Base-by-base conservation (phyloP, 2,888 invertebrate genomes). In the Macrophya annulata region DNA sequence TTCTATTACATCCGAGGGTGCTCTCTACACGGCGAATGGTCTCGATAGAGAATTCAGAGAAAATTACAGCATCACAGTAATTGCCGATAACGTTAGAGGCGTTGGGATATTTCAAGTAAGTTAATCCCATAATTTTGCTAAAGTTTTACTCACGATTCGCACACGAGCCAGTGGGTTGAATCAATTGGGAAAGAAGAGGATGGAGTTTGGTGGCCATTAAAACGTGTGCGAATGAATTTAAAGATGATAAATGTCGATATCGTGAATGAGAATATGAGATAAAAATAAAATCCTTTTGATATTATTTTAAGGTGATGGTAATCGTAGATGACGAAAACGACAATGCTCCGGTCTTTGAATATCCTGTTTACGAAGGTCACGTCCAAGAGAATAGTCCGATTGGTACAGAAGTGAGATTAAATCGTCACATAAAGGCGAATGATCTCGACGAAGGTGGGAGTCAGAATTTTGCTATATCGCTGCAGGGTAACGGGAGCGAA, bases 311-410 rank as follows among this genome's bases (percentile, higher is more conserved):
- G 93, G 94, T 97, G 0, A 96, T 96, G 15, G 95, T 98, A 48
- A 94, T 96, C 84, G 97, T 98, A 0, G 97, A 97, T 86, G 98
- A 98, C 91, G 97, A 97, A 86, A 98, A 98, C 90, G 98, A 98
- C 90, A 98, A 98, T 90, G 95, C 97, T 4, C 98, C 99, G 0
- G 93, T 95, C 85, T 98, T 99, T 92, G 96, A 96, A 87, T 93
- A 95, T 15, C 91, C 95, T 0, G 92, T 94, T 0, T 98, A 98
- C 91, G 96, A 97, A 89, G 97, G 98, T 0, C 94, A 95, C 86
- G 96, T 99, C 21, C 94, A 94, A 71, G 98, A 99, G 94, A 98
- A 98, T 92, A 96, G 97, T 48, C 94, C 94, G 12, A 94, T 94
- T 62, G 96, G 96, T 9, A 96, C 96, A 0, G 96, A 96, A 92